Evolutionary conservation across 2,888 invertebrate species (phyloP).

Genomic region (Agonopterix subpropinquella): DNA sequence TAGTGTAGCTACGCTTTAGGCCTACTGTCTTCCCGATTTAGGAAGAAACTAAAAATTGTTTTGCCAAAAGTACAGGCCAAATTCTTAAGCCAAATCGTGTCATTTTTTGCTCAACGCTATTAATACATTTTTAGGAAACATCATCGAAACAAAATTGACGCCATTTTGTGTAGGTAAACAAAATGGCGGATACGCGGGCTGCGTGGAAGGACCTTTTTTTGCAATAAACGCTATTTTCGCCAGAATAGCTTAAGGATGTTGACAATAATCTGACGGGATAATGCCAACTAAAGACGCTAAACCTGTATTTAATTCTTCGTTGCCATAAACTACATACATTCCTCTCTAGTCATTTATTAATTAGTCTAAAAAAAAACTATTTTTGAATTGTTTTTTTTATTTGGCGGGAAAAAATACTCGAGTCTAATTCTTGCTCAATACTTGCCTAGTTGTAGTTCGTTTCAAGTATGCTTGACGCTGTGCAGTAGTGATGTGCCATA

Average conservation of each 20-base stretch:
- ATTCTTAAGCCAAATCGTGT: slow-evolving; percentile 39
- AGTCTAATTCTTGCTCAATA: slow-evolving; percentile 64
- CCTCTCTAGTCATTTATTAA: slow-evolving; percentile 66
- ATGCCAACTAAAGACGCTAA: slow-evolving; percentile 58
- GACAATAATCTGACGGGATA: slow-evolving; percentile 63
- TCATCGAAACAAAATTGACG: slow-evolving; percentile 9
- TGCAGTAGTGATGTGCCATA: slow-evolving; percentile 65
- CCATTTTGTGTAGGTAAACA: slow-evolving; percentile 10
- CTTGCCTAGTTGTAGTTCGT: slow-evolving; percentile 57
- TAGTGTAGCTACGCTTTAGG: slow-evolving; percentile 68
- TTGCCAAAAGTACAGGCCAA: slow-evolving; percentile 64
- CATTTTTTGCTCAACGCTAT: slow-evolving; percentile 45
- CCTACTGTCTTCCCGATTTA: slow-evolving; percentile 57
- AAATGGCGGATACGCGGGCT: slow-evolving; percentile 9
- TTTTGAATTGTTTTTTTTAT: slow-evolving; percentile 20
- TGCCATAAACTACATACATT: slow-evolving; percentile 58
- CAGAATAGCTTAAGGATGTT: slow-evolving; percentile 56
- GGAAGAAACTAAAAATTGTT: slow-evolving; percentile 28
- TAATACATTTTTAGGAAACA: slow-evolving; percentile 4
- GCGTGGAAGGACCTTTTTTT: slow-evolving; percentile 12
- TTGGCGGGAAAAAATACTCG: slow-evolving; percentile 40
- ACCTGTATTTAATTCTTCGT: slow-evolving; percentile 24
- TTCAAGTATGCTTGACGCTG: slow-evolving; percentile 48
- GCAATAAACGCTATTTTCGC: slow-evolving; percentile 29
- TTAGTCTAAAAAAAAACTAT: slow-evolving; percentile 11